Evolutionary conservation across 2,113 vertebrate species (phyloP), one percentile per base, ranked within the genome.

Genomic region (Aspidoscelis tigris): DNA sequence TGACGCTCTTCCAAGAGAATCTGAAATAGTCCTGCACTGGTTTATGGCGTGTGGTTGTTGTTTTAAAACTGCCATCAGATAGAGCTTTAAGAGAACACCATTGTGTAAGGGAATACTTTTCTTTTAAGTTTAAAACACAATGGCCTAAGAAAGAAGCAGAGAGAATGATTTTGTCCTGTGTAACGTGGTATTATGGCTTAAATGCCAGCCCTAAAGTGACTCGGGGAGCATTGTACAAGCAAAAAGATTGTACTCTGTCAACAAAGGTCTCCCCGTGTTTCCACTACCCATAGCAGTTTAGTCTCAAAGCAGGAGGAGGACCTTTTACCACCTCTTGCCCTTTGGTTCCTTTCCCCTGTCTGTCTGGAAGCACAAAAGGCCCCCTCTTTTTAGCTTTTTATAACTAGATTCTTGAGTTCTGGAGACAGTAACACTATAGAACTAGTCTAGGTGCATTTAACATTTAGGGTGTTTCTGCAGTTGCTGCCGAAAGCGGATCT

Each of bases 231-330:
- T 61, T 61, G 18, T 4, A 61, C 14, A 61, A 61, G 58, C 12
- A 68, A 68, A 26, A 43, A 6, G 18, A 95, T 94, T 96, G 93
- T 93, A 95, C 93, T 90, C 85, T 90, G 87, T 78, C 89, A 93
- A 87, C 86, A 93, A 93, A 93, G 93, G 93, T 93, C 68, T 76
- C 10, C 88, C 72, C 0, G 41, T 84, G 91, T 92, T 61, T 61
- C 91, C 90, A 81, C 89, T 92, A 93, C 92, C 93, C 93, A 93
- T 94, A 94, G 95, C 88, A 93, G 93, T 89, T 94, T 91, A 92
- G 90, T 94, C 95, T 92, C 86, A 91, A 93, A 94, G 95, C 89
- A 95, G 91, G 89, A 92, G 89, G 78, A 89, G 88, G 89, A 88
- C 92, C 90, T 92, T 90, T 97, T 94, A 96, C 95, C 95, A 94